A percentile compares a stretch with the other conserved stretches of the same genome.
Conservation (phyloP, 2,888 invertebrate species). For the Phania funesta region DNA sequence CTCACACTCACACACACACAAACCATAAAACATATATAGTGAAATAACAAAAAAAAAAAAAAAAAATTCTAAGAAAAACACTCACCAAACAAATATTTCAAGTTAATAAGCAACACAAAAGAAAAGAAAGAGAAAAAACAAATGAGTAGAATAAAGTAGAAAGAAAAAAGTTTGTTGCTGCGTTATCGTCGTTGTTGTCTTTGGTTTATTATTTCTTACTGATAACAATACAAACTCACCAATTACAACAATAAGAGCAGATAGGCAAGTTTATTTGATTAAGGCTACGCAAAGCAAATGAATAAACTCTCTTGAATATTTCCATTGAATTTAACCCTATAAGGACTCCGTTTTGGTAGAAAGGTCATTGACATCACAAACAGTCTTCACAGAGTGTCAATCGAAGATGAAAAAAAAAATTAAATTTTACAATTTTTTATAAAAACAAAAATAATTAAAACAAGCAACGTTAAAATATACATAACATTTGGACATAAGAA, state of each 20-base stretch:
- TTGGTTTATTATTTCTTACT: conserved; percentile 28
- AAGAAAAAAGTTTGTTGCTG: conserved; percentile 2
- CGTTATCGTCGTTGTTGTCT: conserved; percentile 1
- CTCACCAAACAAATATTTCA: background rate
- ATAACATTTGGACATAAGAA: too few relatives aligned
- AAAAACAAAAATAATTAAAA: background rate
- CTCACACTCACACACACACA: background rate
- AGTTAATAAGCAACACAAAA: conserved; percentile 40
- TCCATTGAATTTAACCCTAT: conserved; percentile 23
- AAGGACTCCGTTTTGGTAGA: background rate
- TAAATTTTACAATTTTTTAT: too few relatives aligned
- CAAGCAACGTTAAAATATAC: too few relatives aligned
- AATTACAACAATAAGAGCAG: background rate
- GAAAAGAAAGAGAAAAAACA: too few relatives aligned
- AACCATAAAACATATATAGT: background rate
- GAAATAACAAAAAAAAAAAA: background rate
- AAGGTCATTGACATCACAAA: conserved; percentile 31
- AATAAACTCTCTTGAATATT: background rate
- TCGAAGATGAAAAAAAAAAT: background rate
- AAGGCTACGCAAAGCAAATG: background rate
- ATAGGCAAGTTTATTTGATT: background rate
- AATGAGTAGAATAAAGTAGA: background rate
- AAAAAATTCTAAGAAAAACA: background rate
- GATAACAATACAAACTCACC: conserved; percentile 34
- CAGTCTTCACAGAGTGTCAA: background rate